Conservation (phyloP, 1,140 invertebrate species). For the Paracyclopina nana region DNA sequence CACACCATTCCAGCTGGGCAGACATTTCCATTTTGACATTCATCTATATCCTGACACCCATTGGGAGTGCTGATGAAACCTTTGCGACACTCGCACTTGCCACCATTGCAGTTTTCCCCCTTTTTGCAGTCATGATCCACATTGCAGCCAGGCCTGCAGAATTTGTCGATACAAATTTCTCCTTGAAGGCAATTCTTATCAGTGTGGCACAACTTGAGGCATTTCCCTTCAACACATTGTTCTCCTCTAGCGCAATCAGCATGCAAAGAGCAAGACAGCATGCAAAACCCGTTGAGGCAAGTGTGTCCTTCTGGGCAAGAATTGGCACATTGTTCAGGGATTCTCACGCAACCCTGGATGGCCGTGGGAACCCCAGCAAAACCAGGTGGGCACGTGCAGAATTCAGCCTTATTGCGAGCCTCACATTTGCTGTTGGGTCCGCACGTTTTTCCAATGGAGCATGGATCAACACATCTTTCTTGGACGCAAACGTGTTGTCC, state of each 20-base stretch:
- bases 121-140: slow-evolving; percentile 52
- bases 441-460: slow-evolving; percentile 47
- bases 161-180: slow-evolving; percentile 62
- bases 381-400: slow-evolving; percentile 52
- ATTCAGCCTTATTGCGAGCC: slow-evolving; percentile 35
- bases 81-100: slow-evolving; percentile 41
- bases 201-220: slow-evolving; percentile 61
- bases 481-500: slow-evolving; percentile 52
- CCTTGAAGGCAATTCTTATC: slow-evolving; percentile 70
- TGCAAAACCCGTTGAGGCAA: slow-evolving; percentile 50
- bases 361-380: slow-evolving; percentile 72
- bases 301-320: slow-evolving; percentile 44
- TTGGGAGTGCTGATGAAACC: slow-evolving; percentile 31
- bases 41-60: slow-evolving; percentile 43
- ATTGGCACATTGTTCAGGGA: slow-evolving; percentile 41
- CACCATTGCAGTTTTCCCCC: slow-evolving; percentile 54
- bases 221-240: slow-evolving; percentile 51
- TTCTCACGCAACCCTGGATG: slow-evolving; percentile 61
- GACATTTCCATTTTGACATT: slow-evolving; percentile 31
- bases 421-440: slow-evolving; percentile 62
- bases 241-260: slow-evolving; percentile 54
- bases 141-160: slow-evolving; percentile 58
- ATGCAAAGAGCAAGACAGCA: slow-evolving; percentile 46
- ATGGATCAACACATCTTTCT: slow-evolving; percentile 63
- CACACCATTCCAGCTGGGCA: slow-evolving; percentile 59